A percentile compares a stretch with the other conserved stretches of the same genome.
phyloP scores from a whole-genome alignment of 2,797 vertebrate species.

The Rhinichthys osculus region DNA sequence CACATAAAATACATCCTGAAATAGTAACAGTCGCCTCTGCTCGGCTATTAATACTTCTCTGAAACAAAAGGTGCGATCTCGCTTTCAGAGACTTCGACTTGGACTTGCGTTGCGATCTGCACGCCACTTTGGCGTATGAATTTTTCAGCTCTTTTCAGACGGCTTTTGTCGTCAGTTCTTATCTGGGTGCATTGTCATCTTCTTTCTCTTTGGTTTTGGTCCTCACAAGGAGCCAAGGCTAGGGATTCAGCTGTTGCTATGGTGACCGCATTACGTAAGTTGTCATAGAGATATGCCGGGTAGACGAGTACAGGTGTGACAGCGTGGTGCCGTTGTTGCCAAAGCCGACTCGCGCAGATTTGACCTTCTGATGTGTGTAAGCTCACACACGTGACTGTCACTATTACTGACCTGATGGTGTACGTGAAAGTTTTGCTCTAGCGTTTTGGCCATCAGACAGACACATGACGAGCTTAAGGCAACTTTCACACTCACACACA shows the following conservation, averaged over 20 bases:
- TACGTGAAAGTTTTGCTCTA: not conserved
- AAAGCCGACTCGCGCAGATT: conserved; percentile 42
- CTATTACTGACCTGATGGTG: not conserved
- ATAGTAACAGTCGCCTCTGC: conserved; percentile 24
- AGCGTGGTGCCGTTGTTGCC: conserved; percentile 42
- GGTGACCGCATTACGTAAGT: conserved; percentile 64
- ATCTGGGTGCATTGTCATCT: not conserved
- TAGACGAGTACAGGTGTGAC: conserved; percentile 72
- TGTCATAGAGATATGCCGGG: conserved; percentile 62
- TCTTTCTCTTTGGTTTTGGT: conserved; percentile 40
- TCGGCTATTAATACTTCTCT: conserved; percentile 27
- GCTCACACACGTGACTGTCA: not conserved
- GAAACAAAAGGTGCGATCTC: conserved; percentile 47
- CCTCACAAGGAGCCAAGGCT: conserved; percentile 42
- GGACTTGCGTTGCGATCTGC: not conserved
- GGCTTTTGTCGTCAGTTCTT: not conserved
- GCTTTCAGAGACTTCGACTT: not conserved
- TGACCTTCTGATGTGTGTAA: conserved; percentile 42
- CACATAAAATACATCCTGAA: conserved; percentile 51
- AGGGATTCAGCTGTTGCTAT: conserved; percentile 72
- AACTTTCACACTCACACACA: not conserved
- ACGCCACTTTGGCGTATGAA: not conserved
- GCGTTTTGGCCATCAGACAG: not conserved
- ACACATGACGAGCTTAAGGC: not conserved
- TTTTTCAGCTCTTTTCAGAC: conserved; percentile 17